Evolutionary conservation across 2,888 invertebrate genomes (phyloP).

Genomic region (Sinopyrophorus schimmeli): DNA sequence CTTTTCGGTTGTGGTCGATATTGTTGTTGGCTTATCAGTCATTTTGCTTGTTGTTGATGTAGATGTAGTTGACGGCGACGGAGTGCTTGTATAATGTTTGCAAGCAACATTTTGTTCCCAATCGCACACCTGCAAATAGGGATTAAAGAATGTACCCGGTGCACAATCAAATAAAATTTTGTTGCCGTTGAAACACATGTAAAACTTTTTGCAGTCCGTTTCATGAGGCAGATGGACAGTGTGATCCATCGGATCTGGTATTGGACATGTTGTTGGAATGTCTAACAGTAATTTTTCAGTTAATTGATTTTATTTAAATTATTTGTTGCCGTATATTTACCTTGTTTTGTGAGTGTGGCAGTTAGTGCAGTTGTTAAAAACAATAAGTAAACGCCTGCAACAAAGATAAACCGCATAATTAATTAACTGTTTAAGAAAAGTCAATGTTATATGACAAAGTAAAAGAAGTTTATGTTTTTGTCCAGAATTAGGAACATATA

Average conservation of each 20-base stretch:
- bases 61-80: no score
- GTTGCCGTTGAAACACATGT: slow-evolving; percentile 17
- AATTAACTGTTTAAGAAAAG: no score
- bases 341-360: no score
- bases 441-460: no score
- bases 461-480: no score
- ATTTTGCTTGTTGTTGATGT: not conserved
- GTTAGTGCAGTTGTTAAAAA: no score
- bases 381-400: no score
- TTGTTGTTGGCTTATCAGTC: not conserved
- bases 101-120: slow-evolving; percentile 6
- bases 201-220: slow-evolving; percentile 27
- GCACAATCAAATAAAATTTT: slow-evolving; percentile 13
- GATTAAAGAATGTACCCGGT: slow-evolving; percentile 8
- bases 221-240: slow-evolving; percentile 23
- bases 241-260: slow-evolving; percentile 12
- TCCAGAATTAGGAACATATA: no score
- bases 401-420: no score
- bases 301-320: no score
- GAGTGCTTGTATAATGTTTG: not conserved
- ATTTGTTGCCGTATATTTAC: no score
- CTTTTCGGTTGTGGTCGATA: not conserved
- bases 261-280: slow-evolving; percentile 21
- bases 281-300: no score
- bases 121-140: slow-evolving; percentile 15